These are phyloP conservation scores for Drosophila conformis DNA, from an alignment of 2,888 invertebrate genomes.

Conservation along the genomic window DNA sequence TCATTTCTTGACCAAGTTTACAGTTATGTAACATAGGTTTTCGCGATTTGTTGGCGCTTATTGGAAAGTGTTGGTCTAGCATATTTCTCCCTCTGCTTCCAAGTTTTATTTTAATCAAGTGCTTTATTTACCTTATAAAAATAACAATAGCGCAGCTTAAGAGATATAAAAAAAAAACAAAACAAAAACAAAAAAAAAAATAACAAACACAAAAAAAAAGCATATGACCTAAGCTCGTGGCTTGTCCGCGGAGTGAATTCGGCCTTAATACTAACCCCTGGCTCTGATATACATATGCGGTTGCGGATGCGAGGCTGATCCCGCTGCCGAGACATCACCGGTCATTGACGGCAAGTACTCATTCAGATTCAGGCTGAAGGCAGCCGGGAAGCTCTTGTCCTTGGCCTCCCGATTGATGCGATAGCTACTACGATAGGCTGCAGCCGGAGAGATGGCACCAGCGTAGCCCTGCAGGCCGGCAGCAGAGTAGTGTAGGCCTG, in stretches of 20 bases:
- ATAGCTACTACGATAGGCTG: constrained; percentile 74
- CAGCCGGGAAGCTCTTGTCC: constrained; percentile 66
- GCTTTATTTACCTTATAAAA: constrained; percentile 6
- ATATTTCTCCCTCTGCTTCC: neutral
- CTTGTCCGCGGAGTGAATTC: constrained; percentile 21
- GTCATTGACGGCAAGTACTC: constrained; percentile 80
- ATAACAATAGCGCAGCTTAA: constrained; percentile 6
- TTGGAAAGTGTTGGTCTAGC: neutral
- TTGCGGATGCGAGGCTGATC: constrained; percentile 38
- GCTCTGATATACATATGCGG: constrained; percentile 56
- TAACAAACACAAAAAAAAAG: constrained; percentile 25
- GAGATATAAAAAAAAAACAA: neutral
- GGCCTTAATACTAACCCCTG: constrained; percentile 49
- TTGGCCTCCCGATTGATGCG: constrained; percentile 82
- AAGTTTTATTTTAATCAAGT: neutral
- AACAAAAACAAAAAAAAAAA: constrained; percentile 2
- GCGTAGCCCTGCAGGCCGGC: constrained; percentile 75
- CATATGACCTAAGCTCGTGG: constrained; percentile 33
- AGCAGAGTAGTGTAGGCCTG: constrained; percentile 57
- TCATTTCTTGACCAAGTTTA: constrained; percentile 13
- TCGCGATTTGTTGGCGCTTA: neutral
- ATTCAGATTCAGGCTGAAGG: constrained; percentile 80
- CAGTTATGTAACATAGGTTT: constrained; percentile 28
- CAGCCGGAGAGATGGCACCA: constrained; percentile 43
- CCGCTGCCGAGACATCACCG: constrained; percentile 35